Evolutionary conservation across 2,113 vertebrate species (phyloP).

Genomic region (Limnothrissa miodon): DNA sequence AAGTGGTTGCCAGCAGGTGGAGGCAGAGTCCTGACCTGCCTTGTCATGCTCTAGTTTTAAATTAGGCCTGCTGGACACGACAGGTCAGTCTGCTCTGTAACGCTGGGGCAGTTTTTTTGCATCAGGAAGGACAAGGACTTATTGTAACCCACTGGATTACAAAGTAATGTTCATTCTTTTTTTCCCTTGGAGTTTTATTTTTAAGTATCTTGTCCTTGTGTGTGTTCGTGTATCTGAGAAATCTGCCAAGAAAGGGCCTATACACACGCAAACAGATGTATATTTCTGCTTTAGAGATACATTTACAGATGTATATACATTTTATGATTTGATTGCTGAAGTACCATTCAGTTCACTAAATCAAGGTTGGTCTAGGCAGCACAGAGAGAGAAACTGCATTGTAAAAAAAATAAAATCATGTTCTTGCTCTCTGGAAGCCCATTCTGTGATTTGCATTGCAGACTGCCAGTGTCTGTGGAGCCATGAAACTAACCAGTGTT

Average conservation of each 20-base stretch:
- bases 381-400: not conserved
- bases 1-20: slow-evolving; percentile 8
- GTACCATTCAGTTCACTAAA: not conserved
- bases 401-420: not conserved
- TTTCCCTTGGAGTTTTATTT: no score
- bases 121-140: not conserved
- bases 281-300: no score
- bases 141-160: not conserved
- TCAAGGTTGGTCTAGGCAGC: not conserved
- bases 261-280: not conserved
- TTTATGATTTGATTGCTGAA: not conserved
- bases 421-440: not conserved
- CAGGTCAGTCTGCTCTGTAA: not conserved
- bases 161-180: not conserved
- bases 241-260: not conserved
- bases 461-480: not conserved
- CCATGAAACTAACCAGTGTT: not conserved
- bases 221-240: not conserved
- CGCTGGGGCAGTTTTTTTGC: not conserved
- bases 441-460: not conserved
- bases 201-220: not conserved
- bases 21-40: slow-evolving; percentile 10
- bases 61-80: slow-evolving; percentile 1
- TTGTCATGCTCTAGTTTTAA: slow-evolving; percentile 7
- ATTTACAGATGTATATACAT: no score